These are phyloP conservation scores for Prochilodus magdalenae DNA, from an alignment of 2,113 vertebrate genomes.

Conservation along the genomic window DNA sequence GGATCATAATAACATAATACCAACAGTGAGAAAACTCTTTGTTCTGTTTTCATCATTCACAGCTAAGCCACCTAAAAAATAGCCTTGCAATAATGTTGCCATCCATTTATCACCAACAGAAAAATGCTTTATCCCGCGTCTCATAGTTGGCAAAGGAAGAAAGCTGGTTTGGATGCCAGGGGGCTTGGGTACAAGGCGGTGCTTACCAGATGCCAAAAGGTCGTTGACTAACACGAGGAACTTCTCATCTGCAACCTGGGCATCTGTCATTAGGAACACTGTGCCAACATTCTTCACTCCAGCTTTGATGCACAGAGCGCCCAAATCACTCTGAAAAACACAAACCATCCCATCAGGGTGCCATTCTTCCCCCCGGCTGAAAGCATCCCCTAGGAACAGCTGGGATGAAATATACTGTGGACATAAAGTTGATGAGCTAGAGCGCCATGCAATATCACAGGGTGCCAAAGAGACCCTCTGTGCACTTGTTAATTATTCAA, in stretches of 20 bases:
- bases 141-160: conserved; percentile 16
- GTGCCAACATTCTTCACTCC: conserved; percentile 89
- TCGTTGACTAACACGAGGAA: conserved; percentile 95
- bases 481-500: conserved; percentile 29
- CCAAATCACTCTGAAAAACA: conserved; percentile 81
- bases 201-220: conserved; percentile 90
- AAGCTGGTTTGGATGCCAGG: conserved; percentile 43
- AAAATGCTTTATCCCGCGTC: neutral
- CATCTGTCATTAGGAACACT: conserved; percentile 90
- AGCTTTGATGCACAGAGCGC: conserved; percentile 85
- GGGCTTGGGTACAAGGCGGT: conserved; percentile 7
- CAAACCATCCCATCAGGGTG: conserved; percentile 23
- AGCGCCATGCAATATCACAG: conserved; percentile 13
- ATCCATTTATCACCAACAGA: neutral
- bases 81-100: neutral
- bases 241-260: conserved; percentile 89
- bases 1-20: neutral
- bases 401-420: conserved; percentile 26
- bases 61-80: neutral
- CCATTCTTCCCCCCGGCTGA: neutral
- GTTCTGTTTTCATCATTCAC: neutral
- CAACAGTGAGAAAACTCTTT: neutral
- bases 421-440: conserved; percentile 29
- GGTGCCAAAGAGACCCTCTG: conserved; percentile 21
- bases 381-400: neutral